Evolutionary conservation across 2,888 invertebrate species (phyloP).

Genomic region (Timema cristinae): DNA sequence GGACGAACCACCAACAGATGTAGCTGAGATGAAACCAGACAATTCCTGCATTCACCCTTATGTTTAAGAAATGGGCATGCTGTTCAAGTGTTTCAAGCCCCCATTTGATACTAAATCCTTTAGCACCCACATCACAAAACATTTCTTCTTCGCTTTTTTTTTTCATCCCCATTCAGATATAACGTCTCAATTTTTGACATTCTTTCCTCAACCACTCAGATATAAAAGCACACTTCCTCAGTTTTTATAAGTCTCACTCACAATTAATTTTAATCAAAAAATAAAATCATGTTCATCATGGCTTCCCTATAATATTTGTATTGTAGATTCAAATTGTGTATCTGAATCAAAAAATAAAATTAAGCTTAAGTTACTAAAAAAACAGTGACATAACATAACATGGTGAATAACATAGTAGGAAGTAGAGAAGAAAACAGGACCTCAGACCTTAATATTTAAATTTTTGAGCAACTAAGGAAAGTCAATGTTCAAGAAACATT

Average conservation of each 20-base stretch:
- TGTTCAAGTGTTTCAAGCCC: neutral
- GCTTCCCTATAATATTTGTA: no score
- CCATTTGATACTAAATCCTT: neutral
- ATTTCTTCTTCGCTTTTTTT: neutral
- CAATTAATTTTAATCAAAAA: no score
- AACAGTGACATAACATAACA: no score
- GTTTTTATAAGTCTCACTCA: neutral
- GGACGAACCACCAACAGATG: neutral
- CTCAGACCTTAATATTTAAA: no score
- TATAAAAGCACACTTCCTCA: neutral
- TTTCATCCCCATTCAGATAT: neutral
- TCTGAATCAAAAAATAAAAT: no score
- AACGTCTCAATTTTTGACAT: neutral
- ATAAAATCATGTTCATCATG: no score
- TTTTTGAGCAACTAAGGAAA: no score
- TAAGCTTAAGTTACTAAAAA: no score
- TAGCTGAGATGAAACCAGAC: neutral
- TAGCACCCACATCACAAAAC: neutral
- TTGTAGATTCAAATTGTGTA: no score
- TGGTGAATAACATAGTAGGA: no score
- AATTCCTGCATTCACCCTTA: slow-evolving; percentile 3
- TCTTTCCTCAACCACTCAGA: neutral
- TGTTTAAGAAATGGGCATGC: neutral
- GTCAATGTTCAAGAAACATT: no score
- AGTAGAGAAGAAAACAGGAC: no score